A percentile compares a stretch with the other conserved stretches of the same genome.
Conservation (phyloP, 2,797 vertebrate genomes). For the Sarcoramphus papa region DNA sequence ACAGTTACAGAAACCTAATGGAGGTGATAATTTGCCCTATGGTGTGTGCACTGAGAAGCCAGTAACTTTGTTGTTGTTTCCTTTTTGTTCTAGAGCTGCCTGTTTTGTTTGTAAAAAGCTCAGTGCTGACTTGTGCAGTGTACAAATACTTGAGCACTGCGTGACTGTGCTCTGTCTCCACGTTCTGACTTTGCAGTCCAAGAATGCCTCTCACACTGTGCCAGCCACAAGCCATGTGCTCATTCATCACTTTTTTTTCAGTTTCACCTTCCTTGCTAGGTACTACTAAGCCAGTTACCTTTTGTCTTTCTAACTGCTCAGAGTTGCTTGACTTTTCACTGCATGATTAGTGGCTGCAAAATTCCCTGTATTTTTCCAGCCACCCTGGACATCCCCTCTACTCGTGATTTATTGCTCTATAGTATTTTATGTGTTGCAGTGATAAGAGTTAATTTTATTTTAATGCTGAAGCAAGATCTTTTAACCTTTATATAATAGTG, state of each 20-base stretch:
- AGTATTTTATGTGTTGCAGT: not conserved
- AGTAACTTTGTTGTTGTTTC: not conserved
- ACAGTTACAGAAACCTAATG: not conserved
- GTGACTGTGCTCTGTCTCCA: not conserved
- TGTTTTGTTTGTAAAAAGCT: not conserved
- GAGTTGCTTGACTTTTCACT: not conserved
- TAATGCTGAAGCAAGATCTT: not conserved
- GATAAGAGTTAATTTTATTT: not conserved
- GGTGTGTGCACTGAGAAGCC: not conserved
- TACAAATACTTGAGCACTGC: not conserved
- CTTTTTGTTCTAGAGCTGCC: not conserved
- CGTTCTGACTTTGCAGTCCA: not conserved
- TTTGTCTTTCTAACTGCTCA: not conserved
- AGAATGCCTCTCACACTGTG: not conserved
- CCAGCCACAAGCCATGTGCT: not conserved
- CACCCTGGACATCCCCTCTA: not conserved
- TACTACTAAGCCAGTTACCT: not conserved
- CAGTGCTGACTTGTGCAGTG: not conserved
- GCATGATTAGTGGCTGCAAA: not conserved
- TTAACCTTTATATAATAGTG: conserved; percentile 31
- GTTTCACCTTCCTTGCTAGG: not conserved
- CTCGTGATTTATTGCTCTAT: not conserved
- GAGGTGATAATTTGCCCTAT: not conserved
- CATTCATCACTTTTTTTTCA: not conserved
- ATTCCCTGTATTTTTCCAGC: not conserved